A percentile compares a stretch with the other conserved stretches of the same genome.
Conservation (phyloP, 30 jellyfish, hydroid and myxozoan species). For the Nemopilema nomurai region DNA sequence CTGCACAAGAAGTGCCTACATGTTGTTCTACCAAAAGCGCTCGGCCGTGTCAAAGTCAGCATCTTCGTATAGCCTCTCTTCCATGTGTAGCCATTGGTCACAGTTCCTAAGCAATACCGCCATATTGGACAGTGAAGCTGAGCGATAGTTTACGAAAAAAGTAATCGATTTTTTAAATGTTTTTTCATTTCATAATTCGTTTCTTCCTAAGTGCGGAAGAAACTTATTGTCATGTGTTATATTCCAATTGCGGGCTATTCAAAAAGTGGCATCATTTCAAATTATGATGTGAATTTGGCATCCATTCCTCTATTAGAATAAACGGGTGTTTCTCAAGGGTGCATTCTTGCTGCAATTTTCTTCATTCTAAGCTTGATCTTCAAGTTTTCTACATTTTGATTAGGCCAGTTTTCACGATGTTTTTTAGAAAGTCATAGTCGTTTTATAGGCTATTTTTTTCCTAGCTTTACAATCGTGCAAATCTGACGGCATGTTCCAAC, state of each 20-base stretch:
- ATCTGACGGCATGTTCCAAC: too few species aligned
- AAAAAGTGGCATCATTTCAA: too few species aligned
- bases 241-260: too few species aligned
- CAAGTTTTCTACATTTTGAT: too few species aligned
- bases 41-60: conserved; percentile 50
- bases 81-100: conserved; percentile 61
- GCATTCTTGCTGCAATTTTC: background rate
- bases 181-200: background rate
- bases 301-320: too few species aligned
- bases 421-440: too few species aligned
- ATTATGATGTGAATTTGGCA: too few species aligned
- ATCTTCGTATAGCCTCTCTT: conserved; percentile 51
- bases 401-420: background rate
- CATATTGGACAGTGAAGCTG: conserved; percentile 13
- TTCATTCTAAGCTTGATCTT: too few species aligned
- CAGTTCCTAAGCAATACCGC: conserved; percentile 18
- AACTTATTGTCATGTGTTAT: background rate
- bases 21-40: conserved; percentile 81
- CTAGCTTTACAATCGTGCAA: too few species aligned
- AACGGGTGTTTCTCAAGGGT: background rate
- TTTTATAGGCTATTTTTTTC: too few species aligned
- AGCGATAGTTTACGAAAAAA: conserved; percentile 24
- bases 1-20: conserved; percentile 78
- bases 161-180: background rate
- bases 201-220: background rate